These are phyloP conservation scores for Anadara kagoshimensis DNA, from an alignment of 1,140 invertebrate species.

Conservation along the genomic window DNA sequence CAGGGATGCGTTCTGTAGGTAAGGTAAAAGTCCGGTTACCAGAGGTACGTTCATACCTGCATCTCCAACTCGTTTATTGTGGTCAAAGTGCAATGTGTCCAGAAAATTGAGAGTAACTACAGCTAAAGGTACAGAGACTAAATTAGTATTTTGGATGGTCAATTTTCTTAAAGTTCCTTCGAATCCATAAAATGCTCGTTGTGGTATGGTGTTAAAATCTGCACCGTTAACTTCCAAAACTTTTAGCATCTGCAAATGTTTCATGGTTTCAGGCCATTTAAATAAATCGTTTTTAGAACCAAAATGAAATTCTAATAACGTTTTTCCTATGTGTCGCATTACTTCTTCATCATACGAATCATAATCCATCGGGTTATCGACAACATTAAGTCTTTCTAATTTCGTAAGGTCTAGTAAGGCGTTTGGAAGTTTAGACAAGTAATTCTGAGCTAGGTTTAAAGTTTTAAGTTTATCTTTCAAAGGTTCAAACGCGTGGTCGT, in stretches of 20 bases:
- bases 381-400: slow-evolving; percentile 27
- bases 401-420: slow-evolving; percentile 8
- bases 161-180: slow-evolving; percentile 24
- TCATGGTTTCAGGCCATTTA: slow-evolving; percentile 29
- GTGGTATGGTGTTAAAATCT: slow-evolving; percentile 20
- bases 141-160: slow-evolving; percentile 13
- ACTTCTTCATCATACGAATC: slow-evolving; percentile 14
- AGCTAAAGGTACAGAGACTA: slow-evolving; percentile 29
- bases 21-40: slow-evolving; percentile 17
- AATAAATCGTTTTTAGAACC: slow-evolving; percentile 12
- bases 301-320: slow-evolving; percentile 14
- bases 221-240: slow-evolving; percentile 20
- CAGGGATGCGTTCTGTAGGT: slow-evolving; percentile 24
- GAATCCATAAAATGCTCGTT: slow-evolving; percentile 33
- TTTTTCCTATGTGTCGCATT: slow-evolving; percentile 22
- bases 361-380: slow-evolving; percentile 15
- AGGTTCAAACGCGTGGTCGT: neutral
- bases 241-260: slow-evolving; percentile 25
- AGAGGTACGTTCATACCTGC: slow-evolving; percentile 33
- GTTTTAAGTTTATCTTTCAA: slow-evolving; percentile 3
- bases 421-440: neutral
- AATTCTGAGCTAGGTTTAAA: slow-evolving; percentile 18
- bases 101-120: slow-evolving; percentile 22
- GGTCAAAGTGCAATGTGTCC: slow-evolving; percentile 29
- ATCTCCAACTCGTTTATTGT: slow-evolving; percentile 30